Base-by-base conservation (phyloP, 1,140 invertebrate species). In the Ctenoplectra terminalis region DNA sequence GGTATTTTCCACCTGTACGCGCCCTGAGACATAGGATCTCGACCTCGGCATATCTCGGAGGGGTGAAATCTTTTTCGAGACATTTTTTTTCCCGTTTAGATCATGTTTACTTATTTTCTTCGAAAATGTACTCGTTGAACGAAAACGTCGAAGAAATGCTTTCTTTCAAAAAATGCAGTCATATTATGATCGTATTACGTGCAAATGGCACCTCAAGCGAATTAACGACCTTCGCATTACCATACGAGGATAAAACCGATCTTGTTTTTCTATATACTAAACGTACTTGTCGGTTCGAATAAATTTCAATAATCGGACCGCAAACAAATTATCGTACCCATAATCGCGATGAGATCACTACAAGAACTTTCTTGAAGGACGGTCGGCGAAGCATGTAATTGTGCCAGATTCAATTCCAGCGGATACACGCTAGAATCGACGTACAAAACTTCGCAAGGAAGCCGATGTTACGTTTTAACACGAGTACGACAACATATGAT, bases 1-100 rank as follows among this genome's bases (percentile, higher is more conserved):
- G 82, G 71, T 74, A 87, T 84, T 82, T 87, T 70, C 77, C 85
- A 87, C 75, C 85, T 87, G 81, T 66, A 81, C 79, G 70, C 79
- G 67, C 37, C 71, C 79, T n/a, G 70, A 73, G 37, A 73, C 77
- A 40, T 37, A 17, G 34, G 58, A 46, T 4, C 15, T 43, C n/a
- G 6, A 9, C 26, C 37, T 3, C 31, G 23, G 40, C 20, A n/a
- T 78, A 71, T 79, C 67, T 61, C 34, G 1, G 11, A 2, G 6
- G 6, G n/a, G 26, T 50, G 23, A 1, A 48, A 37, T 75, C 60
- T n/a, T 1, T 58, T 52, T 54, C 48, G 8, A 6, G 40, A 26
- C 9, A 23, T 31, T 31, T 60, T 7, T 13, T 31, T 29, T 9
- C 3, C 4, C 31, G 46, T 17, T 13, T 13, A n/a, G 3, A 3